These are phyloP conservation scores for Onchidella celtica DNA, from an alignment of 2,888 invertebrate genomes.

Conservation along the genomic window DNA sequence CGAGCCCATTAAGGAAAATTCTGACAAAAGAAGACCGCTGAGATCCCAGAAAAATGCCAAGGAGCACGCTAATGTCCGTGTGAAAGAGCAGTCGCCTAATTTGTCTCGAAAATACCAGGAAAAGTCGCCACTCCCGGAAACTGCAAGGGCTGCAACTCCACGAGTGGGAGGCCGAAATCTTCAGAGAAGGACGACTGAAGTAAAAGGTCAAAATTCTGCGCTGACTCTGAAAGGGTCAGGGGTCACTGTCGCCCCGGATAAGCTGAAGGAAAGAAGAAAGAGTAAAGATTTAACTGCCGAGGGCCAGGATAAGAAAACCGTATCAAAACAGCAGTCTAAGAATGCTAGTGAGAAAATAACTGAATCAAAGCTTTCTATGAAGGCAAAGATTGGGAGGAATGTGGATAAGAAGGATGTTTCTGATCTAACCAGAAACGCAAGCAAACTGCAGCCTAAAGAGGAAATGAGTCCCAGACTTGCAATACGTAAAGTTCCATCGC, in stretches of 20 bases:
- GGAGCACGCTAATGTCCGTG: constrained; percentile 9
- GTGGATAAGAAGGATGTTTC: not conserved
- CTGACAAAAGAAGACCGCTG: not conserved
- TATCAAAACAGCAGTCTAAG: not conserved
- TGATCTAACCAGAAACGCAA: not conserved
- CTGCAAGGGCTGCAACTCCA: not conserved
- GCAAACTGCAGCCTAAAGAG: not conserved
- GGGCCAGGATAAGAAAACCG: not conserved
- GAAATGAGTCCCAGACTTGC: not conserved
- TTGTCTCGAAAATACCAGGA: not conserved
- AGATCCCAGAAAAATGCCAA: constrained; percentile 19
- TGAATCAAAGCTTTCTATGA: constrained; percentile 1
- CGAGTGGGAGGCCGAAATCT: not conserved
- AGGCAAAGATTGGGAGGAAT: not conserved
- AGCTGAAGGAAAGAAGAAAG: not conserved
- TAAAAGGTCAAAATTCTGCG: not conserved
- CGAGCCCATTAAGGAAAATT: not conserved
- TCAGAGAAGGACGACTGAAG: not conserved
- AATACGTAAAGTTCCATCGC: not conserved
- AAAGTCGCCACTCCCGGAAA: not conserved
- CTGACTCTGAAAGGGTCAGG: not conserved
- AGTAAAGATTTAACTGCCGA: not conserved
- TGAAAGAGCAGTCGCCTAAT: constrained; percentile 3
- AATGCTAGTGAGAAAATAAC: not conserved
- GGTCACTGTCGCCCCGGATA: not conserved